A percentile compares a stretch with the other conserved stretches of the same genome.
Conservation (phyloP, 2,797 vertebrate species). For the Diglossa cyanea region DNA sequence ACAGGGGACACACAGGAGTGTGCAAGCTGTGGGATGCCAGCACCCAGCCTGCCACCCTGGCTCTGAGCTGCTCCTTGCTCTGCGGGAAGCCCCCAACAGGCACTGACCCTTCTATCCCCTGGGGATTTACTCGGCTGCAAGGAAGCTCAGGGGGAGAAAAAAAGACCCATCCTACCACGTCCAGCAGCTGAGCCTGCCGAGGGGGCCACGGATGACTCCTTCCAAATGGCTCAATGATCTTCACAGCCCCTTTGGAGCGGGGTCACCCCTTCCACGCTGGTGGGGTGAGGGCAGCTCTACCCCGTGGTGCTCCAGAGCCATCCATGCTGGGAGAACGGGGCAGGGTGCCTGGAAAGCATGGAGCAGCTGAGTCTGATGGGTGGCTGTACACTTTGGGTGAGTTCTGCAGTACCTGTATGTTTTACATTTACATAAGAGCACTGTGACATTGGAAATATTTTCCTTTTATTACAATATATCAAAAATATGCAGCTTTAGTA, state of each 20-base stretch:
- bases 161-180: neutral
- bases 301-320: rapidly evolving
- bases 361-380: constrained; percentile 41
- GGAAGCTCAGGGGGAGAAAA: neutral
- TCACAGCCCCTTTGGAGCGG: rapidly evolving
- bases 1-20: neutral
- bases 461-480: constrained; percentile 84
- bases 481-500: constrained; percentile 93
- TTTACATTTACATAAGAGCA: constrained; percentile 86
- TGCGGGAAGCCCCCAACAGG: rapidly evolving
- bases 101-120: rapidly evolving
- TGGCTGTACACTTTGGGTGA: constrained; percentile 82
- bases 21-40: neutral
- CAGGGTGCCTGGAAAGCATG: neutral
- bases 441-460: constrained; percentile 84
- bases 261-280: rapidly evolving
- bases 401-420: constrained; percentile 78
- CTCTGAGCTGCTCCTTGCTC: rapidly evolving
- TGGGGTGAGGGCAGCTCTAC: neutral
- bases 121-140: neutral
- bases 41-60: neutral
- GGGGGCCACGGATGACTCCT: neutral
- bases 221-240: neutral
- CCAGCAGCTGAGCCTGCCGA: neutral
- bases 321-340: rapidly evolving